These are phyloP conservation scores for Geodia barretti DNA, from an alignment of 37 sponge, comb jelly and placozoan species.

Conservation along the genomic window DNA sequence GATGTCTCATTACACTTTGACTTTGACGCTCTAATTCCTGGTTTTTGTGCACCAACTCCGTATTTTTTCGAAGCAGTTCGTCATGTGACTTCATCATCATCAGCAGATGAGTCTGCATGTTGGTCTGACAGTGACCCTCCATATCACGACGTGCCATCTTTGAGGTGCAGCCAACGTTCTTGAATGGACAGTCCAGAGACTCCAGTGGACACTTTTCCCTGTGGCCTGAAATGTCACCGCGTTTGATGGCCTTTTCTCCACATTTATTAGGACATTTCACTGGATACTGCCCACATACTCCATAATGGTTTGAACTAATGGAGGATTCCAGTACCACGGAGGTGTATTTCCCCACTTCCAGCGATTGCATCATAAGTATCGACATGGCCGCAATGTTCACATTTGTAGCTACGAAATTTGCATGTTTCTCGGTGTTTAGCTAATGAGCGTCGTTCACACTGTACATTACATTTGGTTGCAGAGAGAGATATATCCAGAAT, in stretches of 20 bases:
- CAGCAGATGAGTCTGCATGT: not conserved
- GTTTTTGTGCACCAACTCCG: too few relatives aligned
- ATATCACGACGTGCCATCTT: not conserved
- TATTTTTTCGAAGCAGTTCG: not conserved
- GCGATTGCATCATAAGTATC: conserved; percentile 11
- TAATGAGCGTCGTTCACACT: not conserved
- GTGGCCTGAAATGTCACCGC: not conserved
- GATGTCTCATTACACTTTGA: too few relatives aligned
- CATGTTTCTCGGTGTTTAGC: not conserved
- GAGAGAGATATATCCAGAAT: not conserved
- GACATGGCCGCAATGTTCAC: conserved; percentile 4
- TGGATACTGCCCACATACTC: not conserved
- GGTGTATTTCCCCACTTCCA: too few relatives aligned
- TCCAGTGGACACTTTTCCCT: not conserved
- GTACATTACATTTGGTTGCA: not conserved
- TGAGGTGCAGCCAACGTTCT: not conserved
- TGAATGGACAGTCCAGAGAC: not conserved
- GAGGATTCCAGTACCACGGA: not conserved
- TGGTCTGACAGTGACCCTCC: not conserved
- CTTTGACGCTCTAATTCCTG: too few relatives aligned
- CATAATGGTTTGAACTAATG: not conserved
- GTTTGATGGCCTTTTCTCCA: not conserved
- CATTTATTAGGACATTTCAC: conserved; percentile 21
- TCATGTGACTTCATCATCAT: not conserved
- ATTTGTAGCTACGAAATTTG: not conserved